Evolutionary conservation across 2,888 invertebrate species (phyloP).

Genomic region (Hyalella azteca): DNA sequence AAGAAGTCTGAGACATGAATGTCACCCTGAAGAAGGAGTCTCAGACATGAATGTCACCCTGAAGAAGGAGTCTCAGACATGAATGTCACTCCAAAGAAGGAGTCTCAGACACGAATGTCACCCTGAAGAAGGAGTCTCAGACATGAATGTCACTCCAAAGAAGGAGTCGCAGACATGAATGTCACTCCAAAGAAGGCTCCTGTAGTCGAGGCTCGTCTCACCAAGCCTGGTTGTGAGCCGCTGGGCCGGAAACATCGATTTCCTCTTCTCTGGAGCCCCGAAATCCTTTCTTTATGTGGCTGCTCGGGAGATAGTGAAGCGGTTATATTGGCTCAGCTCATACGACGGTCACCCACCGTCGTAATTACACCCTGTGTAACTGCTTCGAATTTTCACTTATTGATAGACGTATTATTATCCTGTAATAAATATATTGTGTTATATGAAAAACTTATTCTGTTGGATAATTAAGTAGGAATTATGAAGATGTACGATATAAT

Average conservation of each 20-base stretch:
- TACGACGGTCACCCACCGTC: too few species aligned
- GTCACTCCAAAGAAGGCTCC: background rate
- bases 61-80: too few species aligned
- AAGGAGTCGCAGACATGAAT: background rate
- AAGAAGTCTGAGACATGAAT: too few species aligned
- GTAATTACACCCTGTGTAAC: too few species aligned
- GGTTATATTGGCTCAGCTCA: slow-evolving; percentile 4
- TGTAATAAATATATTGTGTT: too few species aligned
- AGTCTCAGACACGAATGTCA: background rate
- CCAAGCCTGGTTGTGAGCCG: background rate
- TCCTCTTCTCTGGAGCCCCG: background rate
- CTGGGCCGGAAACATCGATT: slow-evolving; percentile 13
- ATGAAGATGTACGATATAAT: too few species aligned
- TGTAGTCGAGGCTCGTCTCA: background rate
- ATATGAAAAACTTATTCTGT: too few species aligned
- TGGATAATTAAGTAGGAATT: too few species aligned
- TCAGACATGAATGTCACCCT: too few species aligned
- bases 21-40: too few species aligned
- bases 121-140: background rate
- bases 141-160: background rate
- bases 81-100: background rate
- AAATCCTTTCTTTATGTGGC: background rate
- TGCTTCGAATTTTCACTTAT: too few species aligned
- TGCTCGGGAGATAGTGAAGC: background rate
- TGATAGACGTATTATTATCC: too few species aligned